A percentile compares a stretch with the other conserved stretches of the same genome.
These are phyloP conservation scores for Chromis chromis DNA, from an alignment of 2,797 vertebrate genomes.

Conservation along the genomic window DNA sequence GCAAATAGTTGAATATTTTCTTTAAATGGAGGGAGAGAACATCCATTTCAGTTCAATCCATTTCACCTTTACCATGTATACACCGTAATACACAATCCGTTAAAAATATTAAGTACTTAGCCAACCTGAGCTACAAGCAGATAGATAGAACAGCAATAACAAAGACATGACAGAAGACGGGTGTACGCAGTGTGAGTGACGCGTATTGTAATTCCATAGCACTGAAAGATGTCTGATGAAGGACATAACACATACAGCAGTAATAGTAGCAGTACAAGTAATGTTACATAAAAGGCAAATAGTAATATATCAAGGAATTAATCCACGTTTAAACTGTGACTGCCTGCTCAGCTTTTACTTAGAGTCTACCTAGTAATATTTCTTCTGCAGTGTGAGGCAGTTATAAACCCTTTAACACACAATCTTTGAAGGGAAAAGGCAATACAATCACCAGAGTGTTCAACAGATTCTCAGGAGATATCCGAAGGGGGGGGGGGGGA, in stretches of 20 bases:
- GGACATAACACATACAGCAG: constrained; percentile 74
- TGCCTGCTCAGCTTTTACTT: constrained; percentile 58
- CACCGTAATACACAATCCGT: constrained; percentile 91
- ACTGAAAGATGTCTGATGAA: constrained; percentile 66
- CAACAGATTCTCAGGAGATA: constrained; percentile 50
- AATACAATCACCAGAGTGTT: constrained; percentile 72
- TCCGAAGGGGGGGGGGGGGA: constrained; percentile 16
- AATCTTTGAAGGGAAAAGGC: constrained; percentile 57
- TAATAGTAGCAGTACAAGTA: constrained; percentile 76
- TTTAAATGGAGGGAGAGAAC: constrained; percentile 71
- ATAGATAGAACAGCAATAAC: constrained; percentile 74
- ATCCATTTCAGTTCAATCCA: constrained; percentile 67
- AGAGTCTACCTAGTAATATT: constrained; percentile 46
- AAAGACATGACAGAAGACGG: constrained; percentile 69
- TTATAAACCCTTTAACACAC: constrained; percentile 48
- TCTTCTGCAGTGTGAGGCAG: constrained; percentile 60
- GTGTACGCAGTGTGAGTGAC: constrained; percentile 62
- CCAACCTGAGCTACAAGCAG: constrained; percentile 85
- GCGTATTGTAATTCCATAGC: constrained; percentile 63
- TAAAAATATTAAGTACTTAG: constrained; percentile 88
- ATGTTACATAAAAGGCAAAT: constrained; percentile 80
- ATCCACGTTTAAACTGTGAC: constrained; percentile 61
- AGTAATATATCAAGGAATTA: constrained; percentile 71
- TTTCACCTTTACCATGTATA: constrained; percentile 88
- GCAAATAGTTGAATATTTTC: constrained; percentile 70